Conservation (phyloP, 2,113 vertebrate genomes). For the Tragelaphus buxtoni region DNA sequence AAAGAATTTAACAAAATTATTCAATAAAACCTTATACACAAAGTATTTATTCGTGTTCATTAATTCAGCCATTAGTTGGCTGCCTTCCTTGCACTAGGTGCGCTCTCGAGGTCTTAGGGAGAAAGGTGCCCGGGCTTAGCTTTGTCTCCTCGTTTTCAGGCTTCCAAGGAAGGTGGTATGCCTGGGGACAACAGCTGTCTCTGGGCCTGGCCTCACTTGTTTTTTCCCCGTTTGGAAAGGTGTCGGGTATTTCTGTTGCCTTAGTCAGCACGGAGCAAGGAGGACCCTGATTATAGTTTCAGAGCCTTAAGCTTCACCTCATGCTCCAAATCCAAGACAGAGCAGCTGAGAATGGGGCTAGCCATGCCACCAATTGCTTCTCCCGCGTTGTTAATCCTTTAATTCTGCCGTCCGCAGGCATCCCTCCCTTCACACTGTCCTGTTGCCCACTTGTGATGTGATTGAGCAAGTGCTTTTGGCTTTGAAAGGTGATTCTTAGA, state of each 20-base stretch:
- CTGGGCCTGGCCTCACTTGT: conserved; percentile 56
- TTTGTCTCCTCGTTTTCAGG: neutral
- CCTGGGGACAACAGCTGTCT: conserved; percentile 68
- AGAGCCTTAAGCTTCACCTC: conserved; percentile 71
- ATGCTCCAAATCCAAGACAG: conserved; percentile 72
- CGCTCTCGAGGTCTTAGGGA: accelerated
- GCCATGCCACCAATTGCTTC: conserved; percentile 58
- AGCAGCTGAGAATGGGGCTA: conserved; percentile 80
- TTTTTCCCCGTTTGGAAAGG: conserved; percentile 55
- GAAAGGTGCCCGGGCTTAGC: neutral
- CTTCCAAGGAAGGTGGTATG: conserved; percentile 54
- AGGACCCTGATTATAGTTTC: conserved; percentile 74
- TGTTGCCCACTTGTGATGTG: conserved; percentile 62
- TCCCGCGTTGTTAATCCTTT: conserved; percentile 69
- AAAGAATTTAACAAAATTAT: too few relatives aligned
- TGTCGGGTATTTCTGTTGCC: conserved; percentile 74
- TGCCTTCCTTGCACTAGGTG: neutral
- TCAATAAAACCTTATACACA: neutral
- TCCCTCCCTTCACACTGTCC: neutral
- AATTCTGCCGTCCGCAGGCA: conserved; percentile 64
- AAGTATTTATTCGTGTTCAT: neutral
- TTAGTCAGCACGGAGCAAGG: conserved; percentile 66
- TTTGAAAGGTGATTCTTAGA: conserved; percentile 75
- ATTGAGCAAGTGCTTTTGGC: conserved; percentile 75
- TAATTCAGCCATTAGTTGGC: neutral